Evolutionary conservation across 1,140 invertebrate genomes (phyloP).

Genomic region (Proctacanthus coquilletti): DNA sequence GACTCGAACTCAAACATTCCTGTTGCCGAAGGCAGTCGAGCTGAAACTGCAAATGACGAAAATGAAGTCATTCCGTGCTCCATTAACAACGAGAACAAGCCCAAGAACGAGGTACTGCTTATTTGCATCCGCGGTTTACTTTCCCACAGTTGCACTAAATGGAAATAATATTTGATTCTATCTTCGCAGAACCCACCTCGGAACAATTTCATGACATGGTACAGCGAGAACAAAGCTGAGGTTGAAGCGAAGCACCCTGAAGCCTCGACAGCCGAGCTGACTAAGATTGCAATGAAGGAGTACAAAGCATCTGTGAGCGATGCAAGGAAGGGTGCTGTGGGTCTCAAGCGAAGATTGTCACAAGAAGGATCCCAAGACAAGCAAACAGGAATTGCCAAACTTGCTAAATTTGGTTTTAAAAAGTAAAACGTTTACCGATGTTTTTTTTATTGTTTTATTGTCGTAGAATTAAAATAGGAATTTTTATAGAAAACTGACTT

Average conservation of each 20-base stretch:
- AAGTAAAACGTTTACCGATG: constrained; percentile 2
- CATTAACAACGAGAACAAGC: constrained; percentile 2
- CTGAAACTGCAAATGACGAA: neutral
- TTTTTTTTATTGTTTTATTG: no score
- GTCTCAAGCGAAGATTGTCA: neutral
- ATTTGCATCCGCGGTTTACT: no score
- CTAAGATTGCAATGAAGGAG: constrained; percentile 34
- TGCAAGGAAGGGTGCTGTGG: neutral
- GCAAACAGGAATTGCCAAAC: constrained; percentile 2
- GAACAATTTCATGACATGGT: constrained; percentile 39
- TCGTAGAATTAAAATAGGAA: no score
- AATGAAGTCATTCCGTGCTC: neutral
- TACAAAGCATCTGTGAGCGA: constrained; percentile 29
- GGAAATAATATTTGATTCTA: constrained; percentile 5
- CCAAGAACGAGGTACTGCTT: constrained; percentile 16
- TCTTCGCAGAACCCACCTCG: no score
- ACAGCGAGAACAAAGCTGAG: constrained; percentile 33
- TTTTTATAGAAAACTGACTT: no score
- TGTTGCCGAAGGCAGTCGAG: constrained; percentile 10
- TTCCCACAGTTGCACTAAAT: no score
- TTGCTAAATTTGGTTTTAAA: constrained; percentile 5
- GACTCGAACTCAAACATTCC: constrained; percentile 10
- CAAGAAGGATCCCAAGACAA: neutral
- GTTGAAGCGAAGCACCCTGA: constrained; percentile 39
- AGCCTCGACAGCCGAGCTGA: constrained; percentile 34